Conservation (phyloP, 92 coral and sea anemone genomes). For the Porites evermanni region DNA sequence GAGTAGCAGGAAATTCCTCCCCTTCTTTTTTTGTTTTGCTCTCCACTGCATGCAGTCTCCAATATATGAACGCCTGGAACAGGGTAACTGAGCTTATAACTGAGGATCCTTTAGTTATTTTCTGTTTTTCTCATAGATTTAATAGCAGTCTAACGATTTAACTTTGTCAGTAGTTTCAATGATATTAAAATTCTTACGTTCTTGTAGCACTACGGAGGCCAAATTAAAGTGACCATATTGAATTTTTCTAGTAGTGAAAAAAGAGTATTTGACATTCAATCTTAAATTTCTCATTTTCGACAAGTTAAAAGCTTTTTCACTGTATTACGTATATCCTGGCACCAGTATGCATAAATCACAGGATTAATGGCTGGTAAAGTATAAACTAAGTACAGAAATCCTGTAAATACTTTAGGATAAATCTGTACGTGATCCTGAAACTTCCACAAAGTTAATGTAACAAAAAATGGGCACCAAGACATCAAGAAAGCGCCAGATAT, state of each 20-base stretch:
- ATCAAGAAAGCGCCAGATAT: slow-evolving; percentile 59
- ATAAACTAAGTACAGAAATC: slow-evolving; percentile 53
- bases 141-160: background rate
- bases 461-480: slow-evolving; percentile 62
- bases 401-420: slow-evolving; percentile 44
- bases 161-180: too few relatives aligned
- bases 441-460: slow-evolving; percentile 58
- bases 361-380: slow-evolving; percentile 61
- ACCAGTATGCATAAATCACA: slow-evolving; percentile 60
- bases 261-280: background rate
- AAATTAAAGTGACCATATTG: too few relatives aligned
- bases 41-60: too few relatives aligned
- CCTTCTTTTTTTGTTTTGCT: too few relatives aligned
- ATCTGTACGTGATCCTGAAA: slow-evolving; percentile 15
- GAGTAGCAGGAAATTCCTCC: too few relatives aligned
- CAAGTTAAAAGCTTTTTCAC: slow-evolving; percentile 33
- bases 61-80: too few relatives aligned
- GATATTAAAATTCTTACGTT: too few relatives aligned
- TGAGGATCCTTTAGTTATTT: too few relatives aligned
- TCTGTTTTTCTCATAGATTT: too few relatives aligned
- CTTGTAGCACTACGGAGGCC: too few relatives aligned
- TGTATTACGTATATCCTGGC: slow-evolving; percentile 41
- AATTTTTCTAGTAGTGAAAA: too few relatives aligned
- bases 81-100: too few relatives aligned
- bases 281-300: slow-evolving; percentile 10